phyloP scores from a whole-genome alignment of 2,888 invertebrate genomes.

The Pandemis heparana region DNA sequence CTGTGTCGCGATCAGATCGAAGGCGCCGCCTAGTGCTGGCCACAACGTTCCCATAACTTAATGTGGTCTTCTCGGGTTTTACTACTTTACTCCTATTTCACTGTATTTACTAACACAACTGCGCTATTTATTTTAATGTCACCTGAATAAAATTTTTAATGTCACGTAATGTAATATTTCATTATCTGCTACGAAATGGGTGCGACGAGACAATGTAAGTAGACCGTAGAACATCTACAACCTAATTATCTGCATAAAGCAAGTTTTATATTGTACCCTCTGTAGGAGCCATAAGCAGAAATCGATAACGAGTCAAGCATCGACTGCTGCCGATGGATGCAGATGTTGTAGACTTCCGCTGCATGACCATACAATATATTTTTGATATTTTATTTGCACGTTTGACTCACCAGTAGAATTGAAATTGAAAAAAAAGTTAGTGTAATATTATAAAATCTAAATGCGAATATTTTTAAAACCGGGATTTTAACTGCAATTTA shows the following conservation, averaged over 20 bases:
- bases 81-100: conserved; percentile 20
- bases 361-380: conserved; percentile 66
- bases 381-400: conserved; percentile 66
- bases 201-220: conserved; percentile 84
- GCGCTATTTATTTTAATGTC: conserved; percentile 35
- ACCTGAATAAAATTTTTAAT: conserved; percentile 36
- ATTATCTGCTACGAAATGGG: conserved; percentile 76
- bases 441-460: conserved; percentile 40
- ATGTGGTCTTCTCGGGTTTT: conserved; percentile 14
- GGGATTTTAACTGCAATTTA: conserved; percentile 6
- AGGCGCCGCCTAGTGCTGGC: conserved; percentile 2
- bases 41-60: neutral
- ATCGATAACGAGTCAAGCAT: conserved; percentile 65
- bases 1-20: neutral
- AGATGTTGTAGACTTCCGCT: conserved; percentile 66
- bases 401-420: conserved; percentile 69
- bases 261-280: conserved; percentile 58
- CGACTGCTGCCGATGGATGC: conserved; percentile 73
- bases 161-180: conserved; percentile 61
- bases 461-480: conserved; percentile 13
- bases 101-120: conserved; percentile 33
- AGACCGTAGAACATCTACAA: conserved; percentile 69
- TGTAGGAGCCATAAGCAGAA: conserved; percentile 65
- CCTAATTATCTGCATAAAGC: conserved; percentile 65
- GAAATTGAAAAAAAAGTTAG: conserved; percentile 44